phyloP scores from a whole-genome alignment of 2,113 vertebrate genomes.

The Gulo gulo region DNA sequence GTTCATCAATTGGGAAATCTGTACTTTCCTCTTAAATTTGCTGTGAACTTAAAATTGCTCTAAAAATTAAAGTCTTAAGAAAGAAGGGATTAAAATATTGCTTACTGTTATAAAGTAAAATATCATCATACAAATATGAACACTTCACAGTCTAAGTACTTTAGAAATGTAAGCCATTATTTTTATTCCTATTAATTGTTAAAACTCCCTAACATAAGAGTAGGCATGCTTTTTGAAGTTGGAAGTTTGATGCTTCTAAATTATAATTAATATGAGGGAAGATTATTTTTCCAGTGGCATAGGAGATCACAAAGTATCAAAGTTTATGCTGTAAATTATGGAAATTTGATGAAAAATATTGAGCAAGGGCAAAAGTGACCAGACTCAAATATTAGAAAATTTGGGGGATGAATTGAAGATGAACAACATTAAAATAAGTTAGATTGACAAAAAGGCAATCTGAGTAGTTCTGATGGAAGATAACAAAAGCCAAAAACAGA shows the following conservation, averaged over 20 bases:
- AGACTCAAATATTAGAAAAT: not conserved
- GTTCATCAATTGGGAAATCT: not conserved
- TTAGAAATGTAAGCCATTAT: not conserved
- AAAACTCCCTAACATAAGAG: not conserved
- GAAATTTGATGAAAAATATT: not conserved
- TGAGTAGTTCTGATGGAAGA: not conserved
- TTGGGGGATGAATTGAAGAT: not conserved
- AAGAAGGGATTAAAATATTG: not conserved
- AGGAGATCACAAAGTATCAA: not conserved
- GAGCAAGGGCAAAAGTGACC: not conserved
- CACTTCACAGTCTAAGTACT: not conserved
- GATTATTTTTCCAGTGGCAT: not conserved
- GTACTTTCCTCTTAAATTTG: not conserved
- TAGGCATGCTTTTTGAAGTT: not conserved
- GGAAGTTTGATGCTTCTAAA: not conserved
- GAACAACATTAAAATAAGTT: not conserved
- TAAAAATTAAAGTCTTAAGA: not conserved
- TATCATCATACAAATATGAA: not conserved
- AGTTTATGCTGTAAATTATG: not conserved
- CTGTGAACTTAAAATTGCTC: not conserved
- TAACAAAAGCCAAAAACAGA: not conserved
- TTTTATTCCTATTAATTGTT: not conserved
- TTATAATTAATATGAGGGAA: not conserved
- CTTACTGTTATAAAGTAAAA: not conserved
- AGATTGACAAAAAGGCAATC: not conserved